Evolutionary conservation across 2,888 invertebrate genomes (phyloP), one percentile per base, ranked within the genome.

Genomic region (Rutpela maculata): DNA sequence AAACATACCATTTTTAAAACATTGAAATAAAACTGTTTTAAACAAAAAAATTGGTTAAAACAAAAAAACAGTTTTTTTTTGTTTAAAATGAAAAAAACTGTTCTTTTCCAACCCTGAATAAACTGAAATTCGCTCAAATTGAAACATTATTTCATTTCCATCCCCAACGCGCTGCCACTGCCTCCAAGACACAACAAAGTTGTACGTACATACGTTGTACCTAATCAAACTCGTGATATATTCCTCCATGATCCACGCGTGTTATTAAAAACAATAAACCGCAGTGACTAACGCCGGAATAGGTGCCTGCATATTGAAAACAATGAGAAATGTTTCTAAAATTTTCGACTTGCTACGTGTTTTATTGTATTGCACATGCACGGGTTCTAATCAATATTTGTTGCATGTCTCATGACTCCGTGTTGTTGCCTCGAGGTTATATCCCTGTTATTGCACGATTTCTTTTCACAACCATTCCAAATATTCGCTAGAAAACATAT

Each of bases 231-330:
- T 2, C 55, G 50, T 15, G n/a, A 55, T 55, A 15, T 17, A 15
- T 50, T 15, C 55, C 11, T 15, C 55, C 55, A 59, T 59, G 18
- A 35, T 59, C 4, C 18, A 18, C 18, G 18, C 7, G 18, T 22
- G 59, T 59, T 59, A 59, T 59, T 22, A 59, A 3, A 59, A 59
- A 59, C 22, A 12, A 59, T 11, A 19, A 59, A 59, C 59, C 57
- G 19, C 19, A 59, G 59, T 59, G 59, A 59, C 59, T 59, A 59
- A 59, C 19, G 5, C 18, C 19, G 59, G 59, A 50, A 59, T 59
- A 5, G 22, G 59, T 22, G 12, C 10, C 22, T 11, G 10, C 12
- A 59, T 59, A 59, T 59, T 59, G 10, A 59, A 59, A 59, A 59
- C 59, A 59, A 59, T 59, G 22, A 59, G 2, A 11, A 59, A 59